These are phyloP conservation scores for Siphonodentalium dalli DNA, from an alignment of 2,888 invertebrate genomes.

Conservation along the genomic window DNA sequence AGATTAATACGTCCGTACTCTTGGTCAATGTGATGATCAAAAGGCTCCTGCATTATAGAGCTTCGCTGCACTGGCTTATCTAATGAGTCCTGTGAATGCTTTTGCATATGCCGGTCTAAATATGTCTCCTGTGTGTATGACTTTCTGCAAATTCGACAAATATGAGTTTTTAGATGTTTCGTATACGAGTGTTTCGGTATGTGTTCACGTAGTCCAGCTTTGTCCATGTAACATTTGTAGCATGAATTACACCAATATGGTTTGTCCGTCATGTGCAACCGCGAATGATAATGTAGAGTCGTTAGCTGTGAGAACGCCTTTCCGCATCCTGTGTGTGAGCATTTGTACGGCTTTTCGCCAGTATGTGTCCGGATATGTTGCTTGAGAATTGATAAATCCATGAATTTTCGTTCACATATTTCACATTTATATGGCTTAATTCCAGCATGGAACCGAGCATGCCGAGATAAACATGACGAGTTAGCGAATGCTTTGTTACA, in stretches of 20 bases:
- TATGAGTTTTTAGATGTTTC: slow-evolving; percentile 98
- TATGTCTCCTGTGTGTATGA: slow-evolving; percentile 99
- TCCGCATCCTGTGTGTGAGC: slow-evolving; percentile 86
- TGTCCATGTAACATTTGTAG: slow-evolving; percentile 99
- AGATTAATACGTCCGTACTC: too few species aligned
- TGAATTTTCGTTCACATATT: slow-evolving; percentile 75
- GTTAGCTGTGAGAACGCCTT: slow-evolving; percentile 98
- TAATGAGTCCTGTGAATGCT: slow-evolving; percentile 71
- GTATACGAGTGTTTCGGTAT: slow-evolving; percentile 93
- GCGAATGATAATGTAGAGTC: slow-evolving; percentile 97
- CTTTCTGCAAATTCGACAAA: slow-evolving; percentile 98
- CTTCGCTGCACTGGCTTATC: slow-evolving; percentile 17
- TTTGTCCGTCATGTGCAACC: slow-evolving; percentile 99
- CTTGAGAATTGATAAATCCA: slow-evolving; percentile 97
- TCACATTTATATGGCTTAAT: too few species aligned
- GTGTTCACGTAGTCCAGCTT: slow-evolving; percentile 94
- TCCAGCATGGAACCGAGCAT: slow-evolving; percentile 97
- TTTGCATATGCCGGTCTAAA: slow-evolving; percentile 98
- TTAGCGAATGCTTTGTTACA: slow-evolving; percentile 99
- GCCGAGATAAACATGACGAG: slow-evolving; percentile 98
- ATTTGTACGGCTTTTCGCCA: slow-evolving; percentile 98
- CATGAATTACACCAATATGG: slow-evolving; percentile 99
- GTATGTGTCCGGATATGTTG: slow-evolving; percentile 98
- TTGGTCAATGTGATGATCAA: slow-evolving; percentile 24
- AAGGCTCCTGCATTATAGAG: slow-evolving; percentile 40